phyloP scores from a whole-genome alignment of 2,797 vertebrate species.

The Argyrosomus regius region DNA sequence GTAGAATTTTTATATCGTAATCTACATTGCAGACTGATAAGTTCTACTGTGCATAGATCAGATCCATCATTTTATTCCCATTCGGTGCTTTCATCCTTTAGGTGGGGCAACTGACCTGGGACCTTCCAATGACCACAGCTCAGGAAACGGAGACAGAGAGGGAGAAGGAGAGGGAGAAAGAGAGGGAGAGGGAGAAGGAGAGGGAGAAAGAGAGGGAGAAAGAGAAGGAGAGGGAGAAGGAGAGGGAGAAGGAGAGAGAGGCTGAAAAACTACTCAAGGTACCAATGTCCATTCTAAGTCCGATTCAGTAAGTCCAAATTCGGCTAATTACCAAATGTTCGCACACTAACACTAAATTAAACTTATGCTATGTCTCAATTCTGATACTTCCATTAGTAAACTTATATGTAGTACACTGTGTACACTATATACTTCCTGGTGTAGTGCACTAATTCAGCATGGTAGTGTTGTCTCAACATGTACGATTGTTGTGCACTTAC shows the following conservation, averaged over 20 bases:
- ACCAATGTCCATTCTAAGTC: background rate
- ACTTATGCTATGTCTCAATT: too few relatives aligned
- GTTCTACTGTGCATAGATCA: background rate
- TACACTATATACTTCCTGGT: too few relatives aligned
- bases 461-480: too few relatives aligned
- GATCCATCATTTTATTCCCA: background rate
- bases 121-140: background rate
- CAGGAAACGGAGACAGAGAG: conserved; percentile 3
- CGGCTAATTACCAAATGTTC: too few relatives aligned
- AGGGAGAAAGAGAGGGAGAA: background rate
- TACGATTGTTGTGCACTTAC: too few relatives aligned
- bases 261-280: conserved; percentile 47
- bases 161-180: background rate
- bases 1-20: background rate
- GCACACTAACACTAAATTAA: too few relatives aligned
- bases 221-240: background rate
- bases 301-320: too few relatives aligned
- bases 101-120: background rate
- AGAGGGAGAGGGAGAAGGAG: too few relatives aligned
- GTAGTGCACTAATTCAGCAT: too few relatives aligned
- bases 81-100: background rate
- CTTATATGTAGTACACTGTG: too few relatives aligned
- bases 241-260: background rate
- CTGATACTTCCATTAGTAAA: too few relatives aligned
- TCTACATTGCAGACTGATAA: background rate